phyloP scores from a whole-genome alignment of 2,113 vertebrate genomes.

The Ictalurus punctatus region DNA sequence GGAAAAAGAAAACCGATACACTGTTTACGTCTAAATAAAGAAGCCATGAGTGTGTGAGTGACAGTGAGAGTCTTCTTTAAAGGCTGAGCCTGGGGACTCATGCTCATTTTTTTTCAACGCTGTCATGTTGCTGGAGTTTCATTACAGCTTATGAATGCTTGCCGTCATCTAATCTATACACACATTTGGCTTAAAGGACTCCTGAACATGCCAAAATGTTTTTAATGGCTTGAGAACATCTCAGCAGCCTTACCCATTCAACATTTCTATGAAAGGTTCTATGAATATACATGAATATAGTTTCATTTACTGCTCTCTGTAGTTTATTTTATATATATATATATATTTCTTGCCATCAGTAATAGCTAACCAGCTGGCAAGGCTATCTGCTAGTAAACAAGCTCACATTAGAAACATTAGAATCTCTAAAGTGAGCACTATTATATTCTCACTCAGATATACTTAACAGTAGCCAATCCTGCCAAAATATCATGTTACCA shows the following conservation, averaged over 20 bases:
- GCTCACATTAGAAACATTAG: background rate
- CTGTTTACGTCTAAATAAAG: background rate
- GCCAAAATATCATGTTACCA: background rate
- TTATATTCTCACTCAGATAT: background rate
- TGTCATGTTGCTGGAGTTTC: background rate
- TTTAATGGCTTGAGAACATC: background rate
- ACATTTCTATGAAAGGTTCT: background rate
- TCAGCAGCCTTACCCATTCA: background rate
- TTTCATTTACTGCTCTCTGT: no score
- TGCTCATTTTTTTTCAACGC: background rate
- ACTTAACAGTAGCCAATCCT: background rate
- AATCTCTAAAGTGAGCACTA: background rate
- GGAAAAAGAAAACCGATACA: background rate
- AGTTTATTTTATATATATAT: no score
- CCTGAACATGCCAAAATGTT: background rate
- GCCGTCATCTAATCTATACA: background rate
- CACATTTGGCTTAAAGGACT: background rate
- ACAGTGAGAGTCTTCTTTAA: background rate
- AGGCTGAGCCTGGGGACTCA: background rate
- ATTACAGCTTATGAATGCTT: background rate
- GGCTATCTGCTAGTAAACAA: background rate
- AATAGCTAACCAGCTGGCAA: background rate
- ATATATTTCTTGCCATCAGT: background rate
- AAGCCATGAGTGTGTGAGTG: conserved; percentile 16
- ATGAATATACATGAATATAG: background rate